Evolutionary conservation across 2,888 invertebrate species (phyloP).

Genomic region (Scelioninae gen. 2): DNA sequence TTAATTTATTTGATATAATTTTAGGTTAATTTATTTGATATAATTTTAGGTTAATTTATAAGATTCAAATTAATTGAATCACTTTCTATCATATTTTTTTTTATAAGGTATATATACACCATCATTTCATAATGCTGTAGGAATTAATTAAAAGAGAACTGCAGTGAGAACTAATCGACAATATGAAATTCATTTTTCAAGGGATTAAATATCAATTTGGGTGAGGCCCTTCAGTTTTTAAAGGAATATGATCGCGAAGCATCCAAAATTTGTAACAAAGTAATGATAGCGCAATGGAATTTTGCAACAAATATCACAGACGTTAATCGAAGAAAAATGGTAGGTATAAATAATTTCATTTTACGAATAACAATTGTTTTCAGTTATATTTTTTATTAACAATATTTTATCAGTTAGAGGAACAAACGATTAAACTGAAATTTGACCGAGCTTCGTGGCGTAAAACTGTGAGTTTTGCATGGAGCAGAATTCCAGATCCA

Average conservation of each 20-base stretch:
- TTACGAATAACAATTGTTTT: neutral
- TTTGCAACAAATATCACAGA: conserved; percentile 88
- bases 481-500: conserved; percentile 82
- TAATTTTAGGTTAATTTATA: too few species aligned
- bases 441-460: conserved; percentile 87
- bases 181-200: conserved; percentile 64
- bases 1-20: too few species aligned
- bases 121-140: too few species aligned
- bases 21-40: too few species aligned
- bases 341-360: conserved; percentile 58
- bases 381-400: neutral
- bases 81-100: too few species aligned
- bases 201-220: conserved; percentile 81
- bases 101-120: too few species aligned
- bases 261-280: conserved; percentile 83
- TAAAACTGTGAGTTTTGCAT: conserved; percentile 83
- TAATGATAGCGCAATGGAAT: conserved; percentile 84
- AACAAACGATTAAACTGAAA: conserved; percentile 82
- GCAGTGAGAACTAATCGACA: too few species aligned
- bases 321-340: conserved; percentile 82
- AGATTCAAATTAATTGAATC: too few species aligned
- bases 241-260: conserved; percentile 85
- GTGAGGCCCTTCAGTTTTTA: conserved; percentile 83
- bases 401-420: conserved; percentile 77
- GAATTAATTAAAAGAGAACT: too few species aligned